Evolutionary conservation across 1,140 invertebrate genomes (phyloP).

Genomic region (Lineus longissimus): DNA sequence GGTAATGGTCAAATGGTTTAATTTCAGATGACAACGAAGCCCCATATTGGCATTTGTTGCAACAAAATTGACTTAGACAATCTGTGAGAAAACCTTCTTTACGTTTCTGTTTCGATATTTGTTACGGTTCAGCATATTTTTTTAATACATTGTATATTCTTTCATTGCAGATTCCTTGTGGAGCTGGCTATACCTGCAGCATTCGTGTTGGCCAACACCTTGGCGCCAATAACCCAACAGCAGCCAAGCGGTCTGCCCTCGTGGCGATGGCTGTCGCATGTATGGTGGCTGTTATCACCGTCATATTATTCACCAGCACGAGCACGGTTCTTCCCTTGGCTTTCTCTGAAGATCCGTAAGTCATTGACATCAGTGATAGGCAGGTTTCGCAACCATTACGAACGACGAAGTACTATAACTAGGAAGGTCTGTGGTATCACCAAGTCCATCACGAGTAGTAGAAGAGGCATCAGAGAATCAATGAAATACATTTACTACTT

Average conservation of each 20-base stretch:
- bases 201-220: slow-evolving; percentile 20
- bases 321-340: not conserved
- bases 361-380: slow-evolving; percentile 2
- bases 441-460: too few species aligned
- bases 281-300: not conserved
- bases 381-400: too few species aligned
- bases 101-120: too few species aligned
- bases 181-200: slow-evolving; percentile 15
- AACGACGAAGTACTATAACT: too few species aligned
- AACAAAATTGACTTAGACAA: too few species aligned
- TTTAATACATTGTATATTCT: not conserved
- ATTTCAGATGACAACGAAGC: too few species aligned
- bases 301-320: slow-evolving; percentile 2
- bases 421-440: too few species aligned
- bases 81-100: too few species aligned
- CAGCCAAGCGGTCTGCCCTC: slow-evolving; percentile 11
- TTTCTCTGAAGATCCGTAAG: not conserved
- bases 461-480: too few species aligned
- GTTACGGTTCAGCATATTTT: not conserved
- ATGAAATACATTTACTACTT: too few species aligned
- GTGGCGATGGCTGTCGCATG: slow-evolving; percentile 11
- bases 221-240: slow-evolving; percentile 13
- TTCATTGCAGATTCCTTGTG: slow-evolving; percentile 17
- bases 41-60: too few species aligned
- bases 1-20: slow-evolving; percentile 6